phyloP scores from a whole-genome alignment of 1,140 invertebrate species.

The Wiebesia pumilae region DNA sequence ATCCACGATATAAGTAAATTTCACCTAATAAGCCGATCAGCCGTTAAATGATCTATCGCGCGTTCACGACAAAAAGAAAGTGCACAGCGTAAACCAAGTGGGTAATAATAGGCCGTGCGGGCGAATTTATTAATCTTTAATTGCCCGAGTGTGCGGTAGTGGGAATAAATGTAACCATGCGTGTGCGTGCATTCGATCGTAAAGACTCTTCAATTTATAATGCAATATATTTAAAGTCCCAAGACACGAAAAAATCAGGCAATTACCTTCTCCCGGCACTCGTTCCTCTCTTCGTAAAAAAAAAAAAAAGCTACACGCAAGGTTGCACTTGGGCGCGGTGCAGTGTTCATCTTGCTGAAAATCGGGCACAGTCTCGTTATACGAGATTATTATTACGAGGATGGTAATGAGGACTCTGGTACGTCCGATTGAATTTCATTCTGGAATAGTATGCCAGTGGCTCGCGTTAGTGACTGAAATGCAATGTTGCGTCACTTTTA shows the following conservation, averaged over 20 bases:
- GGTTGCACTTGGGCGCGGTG: background rate
- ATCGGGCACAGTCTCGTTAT: constrained; percentile 28
- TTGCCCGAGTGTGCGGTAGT: constrained; percentile 5
- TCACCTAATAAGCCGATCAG: too few relatives aligned
- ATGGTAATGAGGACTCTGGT: constrained; percentile 42
- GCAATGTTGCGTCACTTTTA: constrained; percentile 52
- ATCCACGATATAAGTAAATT: too few relatives aligned
- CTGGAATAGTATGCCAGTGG: constrained; percentile 28
- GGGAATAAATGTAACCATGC: background rate
- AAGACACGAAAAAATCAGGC: constrained; percentile 37
- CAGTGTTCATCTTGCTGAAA: constrained; percentile 28
- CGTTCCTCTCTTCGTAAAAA: background rate
- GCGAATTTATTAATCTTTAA: constrained; percentile 45
- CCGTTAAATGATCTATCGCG: too few relatives aligned
- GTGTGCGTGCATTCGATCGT: constrained; percentile 17
- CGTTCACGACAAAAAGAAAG: background rate
- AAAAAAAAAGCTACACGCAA: background rate
- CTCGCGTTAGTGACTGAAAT: background rate
- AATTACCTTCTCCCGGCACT: background rate
- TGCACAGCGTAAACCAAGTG: background rate
- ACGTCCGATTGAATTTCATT: constrained; percentile 57
- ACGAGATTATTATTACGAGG: constrained; percentile 35
- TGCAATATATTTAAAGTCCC: constrained; percentile 27
- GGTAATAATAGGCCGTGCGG: constrained; percentile 16
- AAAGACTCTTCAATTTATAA: constrained; percentile 39